Evolutionary conservation across 2,113 vertebrate species (phyloP).

Genomic region (Urocynchramus pylzowi): DNA sequence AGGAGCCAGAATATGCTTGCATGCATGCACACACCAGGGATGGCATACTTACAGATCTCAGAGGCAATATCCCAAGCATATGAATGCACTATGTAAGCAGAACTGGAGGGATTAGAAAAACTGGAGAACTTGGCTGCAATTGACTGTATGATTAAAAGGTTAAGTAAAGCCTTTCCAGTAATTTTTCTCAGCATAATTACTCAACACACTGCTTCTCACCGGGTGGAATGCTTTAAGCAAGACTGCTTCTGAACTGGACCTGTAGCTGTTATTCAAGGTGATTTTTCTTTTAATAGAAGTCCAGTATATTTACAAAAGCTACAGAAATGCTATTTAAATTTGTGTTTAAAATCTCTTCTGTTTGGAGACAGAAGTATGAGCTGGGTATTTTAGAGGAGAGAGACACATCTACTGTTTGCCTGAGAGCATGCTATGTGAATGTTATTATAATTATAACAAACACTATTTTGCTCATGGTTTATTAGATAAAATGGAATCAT

Average conservation of each 20-base stretch:
- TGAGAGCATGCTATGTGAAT: not conserved
- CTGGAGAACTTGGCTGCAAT: conserved; percentile 31
- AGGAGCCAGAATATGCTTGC: not conserved
- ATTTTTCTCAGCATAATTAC: conserved; percentile 38
- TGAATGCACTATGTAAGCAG: conserved; percentile 4
- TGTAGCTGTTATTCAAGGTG: not conserved
- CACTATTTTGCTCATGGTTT: not conserved
- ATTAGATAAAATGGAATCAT: not conserved
- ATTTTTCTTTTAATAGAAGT: not conserved
- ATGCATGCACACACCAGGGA: not conserved
- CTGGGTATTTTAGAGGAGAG: not conserved
- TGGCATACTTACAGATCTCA: not conserved
- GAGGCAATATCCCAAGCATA: not conserved
- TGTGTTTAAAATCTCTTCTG: not conserved
- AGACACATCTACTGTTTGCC: not conserved
- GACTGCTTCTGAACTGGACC: not conserved
- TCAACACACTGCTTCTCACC: not conserved
- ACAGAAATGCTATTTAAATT: not conserved
- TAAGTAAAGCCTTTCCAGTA: conserved; percentile 34
- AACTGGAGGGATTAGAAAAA: conserved; percentile 41
- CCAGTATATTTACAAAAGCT: not conserved
- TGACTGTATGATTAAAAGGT: conserved; percentile 38
- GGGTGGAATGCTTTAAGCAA: not conserved
- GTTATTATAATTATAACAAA: not conserved
- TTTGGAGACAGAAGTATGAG: not conserved